Base-by-base conservation (phyloP, 1,140 invertebrate species). In the Ceratosolen solmsi region DNA sequence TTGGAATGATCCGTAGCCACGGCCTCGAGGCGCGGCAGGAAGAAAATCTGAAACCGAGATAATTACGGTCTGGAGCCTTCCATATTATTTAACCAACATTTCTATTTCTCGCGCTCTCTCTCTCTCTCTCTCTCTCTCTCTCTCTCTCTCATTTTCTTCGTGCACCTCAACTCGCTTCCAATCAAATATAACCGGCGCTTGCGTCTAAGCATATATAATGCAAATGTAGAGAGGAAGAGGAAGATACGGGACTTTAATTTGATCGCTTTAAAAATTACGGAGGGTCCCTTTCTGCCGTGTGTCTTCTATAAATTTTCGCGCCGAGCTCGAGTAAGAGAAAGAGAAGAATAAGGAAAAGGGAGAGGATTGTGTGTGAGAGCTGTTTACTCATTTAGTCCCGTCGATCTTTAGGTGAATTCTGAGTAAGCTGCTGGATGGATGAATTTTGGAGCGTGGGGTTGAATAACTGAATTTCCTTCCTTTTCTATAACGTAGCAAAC, bases 51-150 rank as follows among this genome's bases (percentile, higher is more conserved):
- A 88, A 86, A 89, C 87, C 86, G 87, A 89, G 89, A 90, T 90
- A 90, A 90, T 90, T 90, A 89, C 89, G 89, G 86, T 90, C 87
- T 87, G 33, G 51, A 13, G 74, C 33, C 74, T 77, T 86, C 86
- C 86, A 89, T 89, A 89, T 90, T 90, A 89, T 89, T 89, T 89
- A 89, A 89, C 89, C 88, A 90, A 88, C 88, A 86, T 90, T 89
- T 88, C 86, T 86, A 84, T 85, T 84, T 85, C 63, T 51, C 65
- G 1, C 51, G 17, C 17, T n/a, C 46, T 38, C 20, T 5, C 38
- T 76, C 72, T n/a, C 30, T 63, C 74, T 58, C 27, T 27, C 41
- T 46, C 27, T 75, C 22, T 60, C 75, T 63, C 60, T 33, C 13
- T 77, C 54, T 17, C 25, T 65, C 58, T 58, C 15, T 9, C 15